Evolutionary conservation across 2,888 invertebrate species (phyloP), one percentile per base, ranked within the genome.

Genomic region (Drosophila nigritarsus): DNA sequence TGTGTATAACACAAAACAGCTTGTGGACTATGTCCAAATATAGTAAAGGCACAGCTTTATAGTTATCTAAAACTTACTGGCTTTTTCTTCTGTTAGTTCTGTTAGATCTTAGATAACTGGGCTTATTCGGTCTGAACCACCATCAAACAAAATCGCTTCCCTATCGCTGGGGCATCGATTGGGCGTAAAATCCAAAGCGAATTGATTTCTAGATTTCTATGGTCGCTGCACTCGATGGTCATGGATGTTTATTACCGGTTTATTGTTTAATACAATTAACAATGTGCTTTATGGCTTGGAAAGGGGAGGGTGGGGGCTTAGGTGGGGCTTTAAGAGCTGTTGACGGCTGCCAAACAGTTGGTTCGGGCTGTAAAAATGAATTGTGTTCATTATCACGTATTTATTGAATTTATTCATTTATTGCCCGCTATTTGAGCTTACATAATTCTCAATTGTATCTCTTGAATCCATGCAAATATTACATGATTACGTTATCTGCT

Each of bases 191-290:
- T 72, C 69, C 72, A 56, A 50, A 56, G 38, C 67, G 80, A 81
- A 78, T 81, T 80, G 80, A 80, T 80, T 80, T 80, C 55, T 42
- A 49, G 61, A 68, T 68, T 64, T 77, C 58, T 63, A 76, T 66
- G 54, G 74, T 63, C 45, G 66, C 56, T 65, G 69, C 65, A 73
- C 65, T 74, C 61, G 62, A 77, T 80, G 80, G 73, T 78, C 78
- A 71, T 81, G 75, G 78, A 71, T 75, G 68, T 81, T 80, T 80
- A 80, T 75, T 70, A 51, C 40, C 66, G 50, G 38, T 80, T 80
- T 80, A 80, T 78, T 75, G 80, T 65, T 80, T 66, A 81, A 80
- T 81, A 73, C 78, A 73, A 78, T 81, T 78, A 81, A 73, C 81
- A 78, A 71, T 73, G 36, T 48, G 65, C 65, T 75, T 78, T 78